A percentile compares a stretch with the other conserved stretches of the same genome.
Conservation (phyloP, 2,888 invertebrate species). For the Harmothoe impar region DNA sequence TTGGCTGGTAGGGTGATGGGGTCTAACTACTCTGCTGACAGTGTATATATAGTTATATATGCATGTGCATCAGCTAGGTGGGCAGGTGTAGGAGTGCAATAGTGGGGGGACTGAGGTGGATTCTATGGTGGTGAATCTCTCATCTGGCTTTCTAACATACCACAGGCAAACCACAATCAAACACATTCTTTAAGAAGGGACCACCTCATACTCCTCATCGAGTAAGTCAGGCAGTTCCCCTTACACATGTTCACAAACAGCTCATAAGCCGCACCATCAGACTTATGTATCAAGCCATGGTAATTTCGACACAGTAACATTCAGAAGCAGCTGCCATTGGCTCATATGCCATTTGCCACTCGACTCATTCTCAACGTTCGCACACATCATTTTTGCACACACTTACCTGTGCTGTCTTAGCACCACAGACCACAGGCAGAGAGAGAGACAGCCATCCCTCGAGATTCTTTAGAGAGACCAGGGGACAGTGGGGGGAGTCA, state of each 20-base stretch:
- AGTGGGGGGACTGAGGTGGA: not conserved
- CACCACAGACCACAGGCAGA: not conserved
- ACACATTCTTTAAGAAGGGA: not conserved
- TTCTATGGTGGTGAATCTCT: not conserved
- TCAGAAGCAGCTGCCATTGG: no score
- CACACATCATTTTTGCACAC: not conserved
- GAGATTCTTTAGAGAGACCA: no score
- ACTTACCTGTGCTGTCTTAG: not conserved
- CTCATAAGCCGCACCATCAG: no score
- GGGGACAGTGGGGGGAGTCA: not conserved
- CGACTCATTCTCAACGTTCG: not conserved
- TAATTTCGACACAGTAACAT: no score
- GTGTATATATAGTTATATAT: no score
- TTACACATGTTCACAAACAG: no score
- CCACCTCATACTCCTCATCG: no score
- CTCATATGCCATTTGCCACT: no score
- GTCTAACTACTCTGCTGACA: not conserved
- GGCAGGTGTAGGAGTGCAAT: constrained; percentile 1
- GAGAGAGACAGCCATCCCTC: not conserved
- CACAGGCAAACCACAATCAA: not conserved
- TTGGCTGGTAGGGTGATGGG: not conserved
- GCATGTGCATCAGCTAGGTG: not conserved
- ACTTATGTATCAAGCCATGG: no score
- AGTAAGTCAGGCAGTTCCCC: no score
- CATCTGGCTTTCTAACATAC: not conserved